Conservation (phyloP, 30 jellyfish, hydroid and myxozoan species). For the Cassiopea xamachana region DNA sequence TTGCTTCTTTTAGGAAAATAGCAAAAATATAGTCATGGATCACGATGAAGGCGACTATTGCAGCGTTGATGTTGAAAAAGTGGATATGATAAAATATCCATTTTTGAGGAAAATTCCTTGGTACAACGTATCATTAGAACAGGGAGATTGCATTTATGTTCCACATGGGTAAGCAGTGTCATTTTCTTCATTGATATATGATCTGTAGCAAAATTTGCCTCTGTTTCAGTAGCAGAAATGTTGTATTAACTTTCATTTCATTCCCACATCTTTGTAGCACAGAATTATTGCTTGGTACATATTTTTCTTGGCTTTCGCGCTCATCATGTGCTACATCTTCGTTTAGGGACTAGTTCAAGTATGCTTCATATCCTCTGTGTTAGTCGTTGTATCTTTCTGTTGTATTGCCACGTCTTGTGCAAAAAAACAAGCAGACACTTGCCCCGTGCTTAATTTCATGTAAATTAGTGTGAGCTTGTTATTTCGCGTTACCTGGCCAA, state of each 20-base stretch:
- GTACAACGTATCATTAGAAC: slow-evolving; percentile 54
- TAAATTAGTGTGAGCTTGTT: background rate
- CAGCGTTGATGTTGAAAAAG: slow-evolving; percentile 74
- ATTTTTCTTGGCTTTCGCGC: background rate
- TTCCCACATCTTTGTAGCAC: background rate
- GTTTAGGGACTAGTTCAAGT: background rate
- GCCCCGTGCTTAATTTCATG: too few species aligned
- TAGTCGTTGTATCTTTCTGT: background rate
- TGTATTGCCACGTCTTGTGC: too few species aligned
- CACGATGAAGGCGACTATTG: slow-evolving; percentile 77
- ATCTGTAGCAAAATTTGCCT: background rate
- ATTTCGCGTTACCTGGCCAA: too few species aligned
- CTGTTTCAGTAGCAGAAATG: background rate
- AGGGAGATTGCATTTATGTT: slow-evolving; percentile 74
- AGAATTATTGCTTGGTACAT: background rate
- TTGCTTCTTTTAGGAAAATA: slow-evolving; percentile 21
- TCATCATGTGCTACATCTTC: background rate
- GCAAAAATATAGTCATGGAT: slow-evolving; percentile 41
- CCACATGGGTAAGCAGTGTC: slow-evolving; percentile 53
- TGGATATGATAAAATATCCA: slow-evolving; percentile 59
- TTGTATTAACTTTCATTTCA: background rate
- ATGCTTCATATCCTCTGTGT: background rate
- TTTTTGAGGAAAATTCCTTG: slow-evolving; percentile 54
- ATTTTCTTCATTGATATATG: background rate
- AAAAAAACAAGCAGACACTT: too few species aligned